Base-by-base conservation (phyloP, 1,140 invertebrate species). In the Ooceraea biroi region DNA sequence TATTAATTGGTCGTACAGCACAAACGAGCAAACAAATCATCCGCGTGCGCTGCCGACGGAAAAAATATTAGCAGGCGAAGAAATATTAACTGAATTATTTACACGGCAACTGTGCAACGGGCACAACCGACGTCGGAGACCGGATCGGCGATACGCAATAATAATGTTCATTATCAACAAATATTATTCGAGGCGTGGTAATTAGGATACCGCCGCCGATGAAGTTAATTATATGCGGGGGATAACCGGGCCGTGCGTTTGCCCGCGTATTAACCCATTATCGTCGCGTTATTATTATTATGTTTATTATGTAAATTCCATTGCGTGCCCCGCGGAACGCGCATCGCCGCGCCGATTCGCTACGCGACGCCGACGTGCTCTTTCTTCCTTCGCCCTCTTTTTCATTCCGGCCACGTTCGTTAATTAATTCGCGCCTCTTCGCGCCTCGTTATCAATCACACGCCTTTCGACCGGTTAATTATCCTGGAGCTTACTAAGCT, bases 91-190 rank as follows among this genome's bases (percentile, higher is more conserved):
- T 19, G 36, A 17, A 80, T 80, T 69, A 80, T 80, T 69, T 69
- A 19, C 50, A 46, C 50, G 17, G 30, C 50, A 36, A 78, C 69
- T 78, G 44, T n/a, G n/a, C 74, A 78, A 44, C 36, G 36, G 22
- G 27, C 19, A n/a, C 48, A 65, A 44, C 14, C 46, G 8, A 27
- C 65, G 30, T 69, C 22, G 76, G 50, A 55, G 52, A 71, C 50
- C 65, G 36, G 66, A 72, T 80, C 66, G 19, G 27, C 58, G 58
- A 74, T 82, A 74, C 30, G 44, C 78, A 74, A 61, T 63, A 72
- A 74, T 82, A 82, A 82, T 82, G 71, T 82, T 82, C 68, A 82
- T 82, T 82, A 82, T 74, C 78, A 74, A 73, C 78, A 74, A 82
- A 82, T 74, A 82, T 82, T 82, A 82, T 73, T 82, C 69, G 78